Evolutionary conservation across 2,797 vertebrate genomes (phyloP).

Genomic region (Sebastolobus altivelis): DNA sequence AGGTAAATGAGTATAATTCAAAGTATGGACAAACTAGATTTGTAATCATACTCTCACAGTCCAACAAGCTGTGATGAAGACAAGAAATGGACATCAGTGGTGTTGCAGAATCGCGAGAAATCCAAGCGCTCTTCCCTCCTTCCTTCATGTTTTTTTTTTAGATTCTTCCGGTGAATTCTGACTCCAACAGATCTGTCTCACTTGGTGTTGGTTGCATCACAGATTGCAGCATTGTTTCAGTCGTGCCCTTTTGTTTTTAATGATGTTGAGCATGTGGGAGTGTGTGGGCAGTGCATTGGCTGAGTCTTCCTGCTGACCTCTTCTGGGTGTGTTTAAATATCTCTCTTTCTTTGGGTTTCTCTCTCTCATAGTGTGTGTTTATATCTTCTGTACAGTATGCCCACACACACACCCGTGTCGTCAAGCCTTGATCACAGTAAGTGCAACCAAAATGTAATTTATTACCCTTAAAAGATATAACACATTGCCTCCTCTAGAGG

Average conservation of each 20-base stretch:
- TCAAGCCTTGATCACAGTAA: conserved; percentile 57
- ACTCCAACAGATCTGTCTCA: conserved; percentile 22
- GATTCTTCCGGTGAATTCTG: conserved; percentile 6
- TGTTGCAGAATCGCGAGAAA: neutral
- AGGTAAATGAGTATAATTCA: neutral
- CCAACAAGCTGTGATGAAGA: neutral
- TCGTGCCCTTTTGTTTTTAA: conserved; percentile 76
- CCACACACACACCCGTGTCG: conserved; percentile 28
- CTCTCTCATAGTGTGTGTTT: conserved; percentile 13
- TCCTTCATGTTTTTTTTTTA: neutral
- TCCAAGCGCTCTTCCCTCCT: neutral
- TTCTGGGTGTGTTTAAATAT: conserved; percentile 64
- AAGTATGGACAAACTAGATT: neutral
- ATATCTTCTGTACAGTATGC: conserved; percentile 14
- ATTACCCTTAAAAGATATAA: conserved; percentile 64
- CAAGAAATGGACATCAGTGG: neutral
- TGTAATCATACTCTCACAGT: neutral
- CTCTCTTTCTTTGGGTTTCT: conserved; percentile 40
- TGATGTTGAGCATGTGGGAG: conserved; percentile 73
- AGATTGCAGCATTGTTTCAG: conserved; percentile 66
- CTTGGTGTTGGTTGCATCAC: conserved; percentile 54
- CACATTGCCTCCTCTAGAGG: conserved; percentile 33
- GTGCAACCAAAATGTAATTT: conserved; percentile 66
- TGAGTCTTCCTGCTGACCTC: conserved; percentile 72
- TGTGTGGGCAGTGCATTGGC: conserved; percentile 73